phyloP scores from a whole-genome alignment of 2,888 invertebrate species.

The Caenorhabditis virilis region DNA sequence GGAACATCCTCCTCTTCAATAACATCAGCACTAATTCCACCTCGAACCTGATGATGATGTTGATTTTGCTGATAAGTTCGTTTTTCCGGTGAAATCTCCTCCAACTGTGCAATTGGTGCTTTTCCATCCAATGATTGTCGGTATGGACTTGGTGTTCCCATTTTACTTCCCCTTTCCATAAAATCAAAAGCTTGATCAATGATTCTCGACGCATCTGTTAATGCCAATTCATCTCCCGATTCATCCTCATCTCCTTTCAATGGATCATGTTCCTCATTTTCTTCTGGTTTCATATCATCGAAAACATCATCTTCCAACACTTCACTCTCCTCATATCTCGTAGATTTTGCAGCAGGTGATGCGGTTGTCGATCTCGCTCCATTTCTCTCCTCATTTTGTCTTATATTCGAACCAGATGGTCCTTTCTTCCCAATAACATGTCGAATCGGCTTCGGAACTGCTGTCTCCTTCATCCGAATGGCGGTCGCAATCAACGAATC shows the following conservation, averaged over 20 bases:
- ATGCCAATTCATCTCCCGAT: constrained; percentile 6
- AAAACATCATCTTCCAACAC: constrained; percentile 10
- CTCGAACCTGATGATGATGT: neutral
- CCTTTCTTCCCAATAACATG: constrained; percentile 5
- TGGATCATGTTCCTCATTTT: constrained; percentile 5
- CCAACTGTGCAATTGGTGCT: constrained; percentile 13
- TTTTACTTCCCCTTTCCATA: constrained; percentile 28
- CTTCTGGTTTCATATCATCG: constrained; percentile 4
- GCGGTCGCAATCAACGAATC: constrained; percentile 52
- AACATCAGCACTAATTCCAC: constrained; percentile 6
- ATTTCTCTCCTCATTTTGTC: neutral
- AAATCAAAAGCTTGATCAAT: constrained; percentile 54
- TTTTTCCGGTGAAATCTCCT: constrained; percentile 2
- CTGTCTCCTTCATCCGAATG: constrained; percentile 35
- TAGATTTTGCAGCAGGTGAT: constrained; percentile 22
- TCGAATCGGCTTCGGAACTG: constrained; percentile 11
- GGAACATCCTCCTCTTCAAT: constrained; percentile 26
- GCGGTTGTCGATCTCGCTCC: constrained; percentile 12
- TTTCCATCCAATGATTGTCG: constrained; percentile 11
- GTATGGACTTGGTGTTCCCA: constrained; percentile 27
- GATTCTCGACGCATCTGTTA: constrained; percentile 37
- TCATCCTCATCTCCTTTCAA: constrained; percentile 8
- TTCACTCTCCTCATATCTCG: constrained; percentile 6
- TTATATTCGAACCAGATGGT: neutral
- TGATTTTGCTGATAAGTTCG: no score